A percentile compares a stretch with the other conserved stretches of the same genome.
These are phyloP conservation scores for Sebastes melanostomus DNA, from an alignment of 2,797 vertebrate species.

Conservation along the genomic window DNA sequence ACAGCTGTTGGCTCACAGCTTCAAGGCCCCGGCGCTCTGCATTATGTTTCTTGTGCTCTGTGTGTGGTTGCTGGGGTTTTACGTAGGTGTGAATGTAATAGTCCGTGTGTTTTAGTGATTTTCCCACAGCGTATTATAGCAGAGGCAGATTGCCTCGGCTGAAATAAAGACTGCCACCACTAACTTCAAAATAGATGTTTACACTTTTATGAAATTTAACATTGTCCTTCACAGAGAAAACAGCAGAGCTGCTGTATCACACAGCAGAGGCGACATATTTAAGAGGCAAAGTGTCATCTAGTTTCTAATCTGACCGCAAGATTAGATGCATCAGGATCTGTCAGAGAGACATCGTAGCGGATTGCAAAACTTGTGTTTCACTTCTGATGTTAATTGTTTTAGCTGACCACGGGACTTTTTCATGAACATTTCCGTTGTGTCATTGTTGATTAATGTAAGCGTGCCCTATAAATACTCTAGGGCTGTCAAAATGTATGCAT, in stretches of 20 bases:
- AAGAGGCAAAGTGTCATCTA: neutral
- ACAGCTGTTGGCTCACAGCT: neutral
- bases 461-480: no score
- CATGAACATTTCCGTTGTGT: no score
- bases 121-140: neutral
- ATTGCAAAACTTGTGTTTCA: no score
- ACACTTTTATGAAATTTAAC: neutral
- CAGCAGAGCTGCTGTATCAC: neutral
- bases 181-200: neutral
- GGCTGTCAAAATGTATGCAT: no score
- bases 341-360: no score
- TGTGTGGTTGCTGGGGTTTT: neutral
- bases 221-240: neutral
- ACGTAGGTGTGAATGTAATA: neutral
- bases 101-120: neutral
- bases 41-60: neutral
- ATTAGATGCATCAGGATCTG: neutral
- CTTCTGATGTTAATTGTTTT: no score
- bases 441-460: no score
- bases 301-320: neutral
- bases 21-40: neutral
- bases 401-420: no score
- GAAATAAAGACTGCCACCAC: neutral
- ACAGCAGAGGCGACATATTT: neutral
- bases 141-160: neutral